Percentiles rank a stretch among this genome's conserved stretches.
These are phyloP conservation scores for Drosophila watanabei DNA, from an alignment of 1,140 invertebrate species.

Conservation along the genomic window DNA sequence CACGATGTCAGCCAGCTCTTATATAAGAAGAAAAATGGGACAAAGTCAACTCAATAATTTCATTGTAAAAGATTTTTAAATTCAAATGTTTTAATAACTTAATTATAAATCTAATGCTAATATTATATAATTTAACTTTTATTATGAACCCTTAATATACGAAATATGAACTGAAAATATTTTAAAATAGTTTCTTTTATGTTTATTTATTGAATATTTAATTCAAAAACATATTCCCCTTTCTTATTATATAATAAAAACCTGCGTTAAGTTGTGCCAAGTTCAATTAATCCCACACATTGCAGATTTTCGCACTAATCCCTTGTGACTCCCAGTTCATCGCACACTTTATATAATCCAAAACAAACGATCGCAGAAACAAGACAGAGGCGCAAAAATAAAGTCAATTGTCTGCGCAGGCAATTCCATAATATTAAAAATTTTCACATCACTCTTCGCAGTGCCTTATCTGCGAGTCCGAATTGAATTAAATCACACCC, in stretches of 20 bases:
- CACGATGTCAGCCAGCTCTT: no score
- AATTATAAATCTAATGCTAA: no score
- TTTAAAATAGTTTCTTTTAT: rapidly evolving
- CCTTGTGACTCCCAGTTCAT: slow-evolving; percentile 26
- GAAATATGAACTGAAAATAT: not conserved
- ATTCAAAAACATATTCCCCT: not conserved
- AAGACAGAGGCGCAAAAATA: not conserved
- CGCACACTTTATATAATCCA: slow-evolving; percentile 43
- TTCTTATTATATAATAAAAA: not conserved
- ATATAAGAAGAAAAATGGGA: no score
- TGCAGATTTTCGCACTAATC: slow-evolving; percentile 24
- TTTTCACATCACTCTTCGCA: slow-evolving; percentile 50
- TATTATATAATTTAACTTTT: no score
- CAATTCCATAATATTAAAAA: slow-evolving; percentile 60
- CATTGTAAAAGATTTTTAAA: no score
- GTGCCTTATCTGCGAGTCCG: slow-evolving; percentile 36
- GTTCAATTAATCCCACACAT: slow-evolving; percentile 8
- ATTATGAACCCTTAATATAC: not conserved
- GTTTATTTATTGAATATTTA: not conserved
- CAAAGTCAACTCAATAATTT: no score
- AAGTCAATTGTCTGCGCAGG: slow-evolving; percentile 53
- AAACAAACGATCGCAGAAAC: slow-evolving; percentile 9
- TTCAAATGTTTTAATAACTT: no score
- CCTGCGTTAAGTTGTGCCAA: not conserved
- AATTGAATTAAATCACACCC: slow-evolving; percentile 34